These are phyloP conservation scores for Lasiommata megera DNA, from an alignment of 2,888 invertebrate species.

Conservation along the genomic window DNA sequence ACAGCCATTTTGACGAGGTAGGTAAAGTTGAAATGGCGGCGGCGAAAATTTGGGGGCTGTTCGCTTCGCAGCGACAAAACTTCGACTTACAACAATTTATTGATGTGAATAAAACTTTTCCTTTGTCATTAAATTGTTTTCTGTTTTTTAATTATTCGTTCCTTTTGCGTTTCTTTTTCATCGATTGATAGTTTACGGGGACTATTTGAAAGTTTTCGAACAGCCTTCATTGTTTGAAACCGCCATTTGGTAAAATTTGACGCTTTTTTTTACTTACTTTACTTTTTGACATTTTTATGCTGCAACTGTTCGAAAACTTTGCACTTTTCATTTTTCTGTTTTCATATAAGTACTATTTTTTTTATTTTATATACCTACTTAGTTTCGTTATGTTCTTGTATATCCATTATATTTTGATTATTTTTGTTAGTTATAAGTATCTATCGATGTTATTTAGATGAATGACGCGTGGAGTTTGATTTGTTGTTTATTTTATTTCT, in stretches of 20 bases:
- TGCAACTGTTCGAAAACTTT: constrained; percentile 83
- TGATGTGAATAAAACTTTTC: constrained; percentile 56
- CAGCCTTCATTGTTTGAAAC: constrained; percentile 82
- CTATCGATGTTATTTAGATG: not conserved
- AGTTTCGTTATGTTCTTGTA: too few species aligned
- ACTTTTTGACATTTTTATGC: constrained; percentile 58
- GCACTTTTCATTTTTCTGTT: constrained; percentile 55
- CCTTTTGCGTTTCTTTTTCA: constrained; percentile 56
- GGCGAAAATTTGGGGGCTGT: constrained; percentile 82
- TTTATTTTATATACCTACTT: not conserved
- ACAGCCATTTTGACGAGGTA: constrained; percentile 55
- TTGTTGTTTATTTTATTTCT: constrained; percentile 6
- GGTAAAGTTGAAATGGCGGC: constrained; percentile 65
- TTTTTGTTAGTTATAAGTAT: not conserved
- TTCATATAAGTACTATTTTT: constrained; percentile 40
- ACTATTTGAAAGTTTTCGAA: constrained; percentile 83
- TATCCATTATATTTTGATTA: not conserved
- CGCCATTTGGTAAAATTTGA: constrained; percentile 63
- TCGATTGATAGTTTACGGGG: constrained; percentile 54
- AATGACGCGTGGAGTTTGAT: not conserved
- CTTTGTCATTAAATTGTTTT: constrained; percentile 59
- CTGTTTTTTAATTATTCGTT: constrained; percentile 63
- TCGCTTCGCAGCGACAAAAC: constrained; percentile 74
- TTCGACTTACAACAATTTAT: constrained; percentile 61
- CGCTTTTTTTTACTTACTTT: constrained; percentile 54